Conservation (phyloP, 2,888 invertebrate species). For the Tetheella fluctuosa region DNA sequence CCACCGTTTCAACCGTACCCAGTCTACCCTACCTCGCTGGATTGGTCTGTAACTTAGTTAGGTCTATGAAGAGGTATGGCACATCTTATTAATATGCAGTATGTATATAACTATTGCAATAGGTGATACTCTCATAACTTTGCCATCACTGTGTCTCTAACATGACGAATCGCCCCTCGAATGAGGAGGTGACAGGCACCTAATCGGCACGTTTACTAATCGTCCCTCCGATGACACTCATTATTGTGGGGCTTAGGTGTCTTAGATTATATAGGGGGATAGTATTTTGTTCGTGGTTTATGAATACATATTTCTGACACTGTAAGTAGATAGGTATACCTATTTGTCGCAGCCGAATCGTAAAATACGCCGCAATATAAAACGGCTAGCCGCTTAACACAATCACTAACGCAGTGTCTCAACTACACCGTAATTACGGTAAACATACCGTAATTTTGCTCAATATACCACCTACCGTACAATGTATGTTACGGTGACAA, state of each 20-base stretch:
- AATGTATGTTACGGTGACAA: too few species aligned
- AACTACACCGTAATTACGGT: too few species aligned
- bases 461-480: too few species aligned
- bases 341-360: too few species aligned
- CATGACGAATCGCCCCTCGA: conserved; percentile 21
- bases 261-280: conserved; percentile 3
- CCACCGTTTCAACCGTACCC: conserved; percentile 8
- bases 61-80: too few species aligned
- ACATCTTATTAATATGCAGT: background rate
- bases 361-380: too few species aligned
- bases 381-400: too few species aligned
- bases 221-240: conserved; percentile 21
- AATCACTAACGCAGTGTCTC: too few species aligned
- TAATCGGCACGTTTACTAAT: conserved; percentile 35
- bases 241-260: conserved; percentile 1
- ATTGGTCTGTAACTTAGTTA: too few species aligned
- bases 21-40: background rate
- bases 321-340: too few species aligned
- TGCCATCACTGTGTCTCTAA: conserved; percentile 20
- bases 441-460: too few species aligned
- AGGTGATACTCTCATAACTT: background rate
- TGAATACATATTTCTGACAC: background rate
- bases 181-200: conserved; percentile 29
- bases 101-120: background rate
- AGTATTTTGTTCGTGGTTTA: background rate